A percentile compares a stretch with the other conserved stretches of the same genome.
Evolutionary conservation across 1,140 invertebrate genomes (phyloP).

Genomic region (Orussus abietinus): DNA sequence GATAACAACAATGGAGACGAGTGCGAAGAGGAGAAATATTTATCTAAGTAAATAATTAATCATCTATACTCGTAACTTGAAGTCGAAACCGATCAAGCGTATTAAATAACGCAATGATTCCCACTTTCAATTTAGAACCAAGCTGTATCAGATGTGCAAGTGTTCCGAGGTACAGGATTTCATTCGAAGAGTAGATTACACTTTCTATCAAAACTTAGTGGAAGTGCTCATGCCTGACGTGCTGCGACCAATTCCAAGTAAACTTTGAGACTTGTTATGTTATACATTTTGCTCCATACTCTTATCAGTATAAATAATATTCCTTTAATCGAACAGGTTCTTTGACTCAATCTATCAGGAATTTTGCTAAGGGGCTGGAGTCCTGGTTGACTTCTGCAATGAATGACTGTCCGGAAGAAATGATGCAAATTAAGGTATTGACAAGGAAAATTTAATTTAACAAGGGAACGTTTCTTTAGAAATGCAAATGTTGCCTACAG

Average conservation of each 20-base stretch:
- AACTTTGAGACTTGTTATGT: conserved; percentile 30
- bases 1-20: conserved; percentile 74
- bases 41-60: conserved; percentile 59
- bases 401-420: conserved; percentile 77
- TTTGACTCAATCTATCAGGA: conserved; percentile 88
- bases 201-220: conserved; percentile 94
- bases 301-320: background rate
- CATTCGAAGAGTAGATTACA: conserved; percentile 79
- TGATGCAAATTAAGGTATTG: conserved; percentile 77
- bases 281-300: background rate
- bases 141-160: conserved; percentile 59
- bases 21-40: conserved; percentile 73
- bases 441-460: conserved; percentile 2
- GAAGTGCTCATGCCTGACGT: conserved; percentile 96
- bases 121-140: conserved; percentile 51
- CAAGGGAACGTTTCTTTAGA: background rate
- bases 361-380: conserved; percentile 90
- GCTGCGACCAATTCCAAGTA: conserved; percentile 86
- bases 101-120: conserved; percentile 2
- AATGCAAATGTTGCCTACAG: too few relatives aligned
- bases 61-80: conserved; percentile 3
- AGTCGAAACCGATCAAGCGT: background rate
- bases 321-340: conserved; percentile 58
- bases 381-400: conserved; percentile 83
- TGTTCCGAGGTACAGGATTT: conserved; percentile 66